Evolutionary conservation across 2,888 invertebrate genomes (phyloP).

Genomic region (Netelia melanura): DNA sequence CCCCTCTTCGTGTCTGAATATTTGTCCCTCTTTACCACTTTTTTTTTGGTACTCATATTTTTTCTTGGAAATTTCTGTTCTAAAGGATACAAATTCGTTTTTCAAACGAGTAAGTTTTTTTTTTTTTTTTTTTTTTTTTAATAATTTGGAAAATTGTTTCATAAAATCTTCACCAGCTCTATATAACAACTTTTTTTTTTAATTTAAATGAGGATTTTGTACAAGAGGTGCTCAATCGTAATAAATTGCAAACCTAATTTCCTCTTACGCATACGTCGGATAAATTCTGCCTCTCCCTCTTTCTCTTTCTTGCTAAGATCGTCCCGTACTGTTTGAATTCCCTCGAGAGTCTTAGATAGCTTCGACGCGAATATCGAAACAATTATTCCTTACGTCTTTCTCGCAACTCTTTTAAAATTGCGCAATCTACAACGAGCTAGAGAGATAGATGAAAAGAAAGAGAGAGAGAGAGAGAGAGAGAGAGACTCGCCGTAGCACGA

Average conservation of each 20-base stretch:
- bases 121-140: too few species aligned
- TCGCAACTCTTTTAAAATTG: slow-evolving; percentile 70
- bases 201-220: too few species aligned
- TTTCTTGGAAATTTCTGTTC: too few species aligned
- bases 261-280: background rate
- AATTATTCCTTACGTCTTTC: slow-evolving; percentile 70
- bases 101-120: too few species aligned
- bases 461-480: slow-evolving; percentile 11
- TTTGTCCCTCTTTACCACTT: background rate
- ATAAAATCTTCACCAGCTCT: too few species aligned
- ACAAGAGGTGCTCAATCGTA: too few species aligned
- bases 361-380: slow-evolving; percentile 69
- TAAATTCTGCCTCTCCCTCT: background rate
- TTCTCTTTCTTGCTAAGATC: background rate
- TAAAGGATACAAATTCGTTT: too few species aligned
- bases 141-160: too few species aligned
- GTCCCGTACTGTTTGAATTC: slow-evolving; percentile 7
- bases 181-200: too few species aligned
- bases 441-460: slow-evolving; percentile 8
- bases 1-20: background rate
- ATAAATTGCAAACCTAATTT: background rate
- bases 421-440: slow-evolving; percentile 62
- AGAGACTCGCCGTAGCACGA: slow-evolving; percentile 58
- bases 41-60: too few species aligned
- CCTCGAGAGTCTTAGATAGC: slow-evolving; percentile 36